phyloP scores from a whole-genome alignment of 2,797 vertebrate genomes.

The Takifugu ocellatus region DNA sequence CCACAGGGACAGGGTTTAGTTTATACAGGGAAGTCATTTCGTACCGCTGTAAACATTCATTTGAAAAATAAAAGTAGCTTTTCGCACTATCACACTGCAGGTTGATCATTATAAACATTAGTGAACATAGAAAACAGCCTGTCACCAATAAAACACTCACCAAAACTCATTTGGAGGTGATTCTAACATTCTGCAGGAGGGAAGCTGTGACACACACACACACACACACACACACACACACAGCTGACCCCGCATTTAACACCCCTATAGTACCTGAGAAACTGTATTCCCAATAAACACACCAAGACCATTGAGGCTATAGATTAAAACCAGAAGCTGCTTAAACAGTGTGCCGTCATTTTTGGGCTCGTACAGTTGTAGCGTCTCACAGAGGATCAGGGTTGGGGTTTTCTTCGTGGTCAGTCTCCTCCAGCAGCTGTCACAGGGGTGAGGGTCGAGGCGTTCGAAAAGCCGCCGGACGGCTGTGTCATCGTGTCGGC shows the following conservation, averaged over 20 bases:
- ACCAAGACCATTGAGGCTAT: too few species aligned
- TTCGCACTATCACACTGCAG: too few species aligned
- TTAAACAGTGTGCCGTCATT: not conserved
- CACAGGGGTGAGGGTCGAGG: not conserved
- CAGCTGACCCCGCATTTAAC: not conserved
- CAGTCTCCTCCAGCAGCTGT: too few species aligned
- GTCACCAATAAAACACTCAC: too few species aligned
- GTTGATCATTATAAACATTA: too few species aligned
- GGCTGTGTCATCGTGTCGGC: not conserved
- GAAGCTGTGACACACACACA: not conserved
- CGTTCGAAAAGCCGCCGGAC: not conserved
- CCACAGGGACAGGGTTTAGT: not conserved
- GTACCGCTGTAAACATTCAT: too few species aligned
- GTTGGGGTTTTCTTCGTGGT: too few species aligned
- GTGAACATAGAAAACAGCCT: too few species aligned
- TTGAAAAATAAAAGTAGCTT: too few species aligned
- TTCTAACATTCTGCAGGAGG: not conserved
- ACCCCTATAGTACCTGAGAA: constrained; percentile 2
- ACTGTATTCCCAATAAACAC: not conserved
- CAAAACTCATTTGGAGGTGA: too few species aligned
- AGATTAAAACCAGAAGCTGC: not conserved
- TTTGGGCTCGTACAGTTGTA: constrained; percentile 8
- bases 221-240: not conserved
- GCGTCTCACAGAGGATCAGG: not conserved
- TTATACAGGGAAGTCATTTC: too few species aligned